A percentile compares a stretch with the other conserved stretches of the same genome.
Conservation (phyloP, 2,888 invertebrate species). For the Drosophila longiperda region DNA sequence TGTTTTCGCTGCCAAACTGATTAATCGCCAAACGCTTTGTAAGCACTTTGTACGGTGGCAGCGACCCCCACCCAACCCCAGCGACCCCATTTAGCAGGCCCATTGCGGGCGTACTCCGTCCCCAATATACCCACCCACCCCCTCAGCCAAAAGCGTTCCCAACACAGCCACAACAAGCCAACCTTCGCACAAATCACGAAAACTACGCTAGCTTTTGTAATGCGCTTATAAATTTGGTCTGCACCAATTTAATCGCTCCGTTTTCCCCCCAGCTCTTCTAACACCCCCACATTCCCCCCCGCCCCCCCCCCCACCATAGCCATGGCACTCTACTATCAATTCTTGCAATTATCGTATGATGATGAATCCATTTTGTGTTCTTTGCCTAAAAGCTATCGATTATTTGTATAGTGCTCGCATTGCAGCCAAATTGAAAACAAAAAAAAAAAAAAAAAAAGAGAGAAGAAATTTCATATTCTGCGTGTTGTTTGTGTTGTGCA, state of each 20-base stretch:
- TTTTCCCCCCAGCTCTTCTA: neutral
- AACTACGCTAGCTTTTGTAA: conserved; percentile 70
- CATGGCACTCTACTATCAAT: conserved; percentile 1
- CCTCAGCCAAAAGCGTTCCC: conserved; percentile 5
- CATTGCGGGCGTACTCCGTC: neutral
- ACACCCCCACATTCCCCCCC: neutral
- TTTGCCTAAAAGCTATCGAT: conserved; percentile 74
- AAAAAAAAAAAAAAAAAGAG: neutral
- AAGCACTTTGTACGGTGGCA: conserved; percentile 67
- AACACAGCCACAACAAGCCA: conserved; percentile 12
- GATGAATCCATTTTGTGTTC: conserved; percentile 53
- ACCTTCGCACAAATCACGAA: conserved; percentile 65
- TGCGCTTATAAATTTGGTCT: conserved; percentile 80
- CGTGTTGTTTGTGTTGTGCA: conserved; percentile 18
- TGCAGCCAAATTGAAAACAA: conserved; percentile 64
- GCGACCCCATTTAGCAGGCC: conserved; percentile 37
- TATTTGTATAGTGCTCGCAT: conserved; percentile 62
- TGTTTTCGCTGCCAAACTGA: conserved; percentile 69
- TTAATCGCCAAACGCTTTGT: conserved; percentile 79
- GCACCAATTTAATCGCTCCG: conserved; percentile 63
- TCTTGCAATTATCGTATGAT: conserved; percentile 33
- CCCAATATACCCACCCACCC: neutral
- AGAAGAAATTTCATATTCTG: neutral
- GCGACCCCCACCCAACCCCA: conserved; percentile 3
- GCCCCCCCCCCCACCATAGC: neutral